phyloP scores from a whole-genome alignment of 2,113 vertebrate species.

The Chiloscyllium plagiosum region DNA sequence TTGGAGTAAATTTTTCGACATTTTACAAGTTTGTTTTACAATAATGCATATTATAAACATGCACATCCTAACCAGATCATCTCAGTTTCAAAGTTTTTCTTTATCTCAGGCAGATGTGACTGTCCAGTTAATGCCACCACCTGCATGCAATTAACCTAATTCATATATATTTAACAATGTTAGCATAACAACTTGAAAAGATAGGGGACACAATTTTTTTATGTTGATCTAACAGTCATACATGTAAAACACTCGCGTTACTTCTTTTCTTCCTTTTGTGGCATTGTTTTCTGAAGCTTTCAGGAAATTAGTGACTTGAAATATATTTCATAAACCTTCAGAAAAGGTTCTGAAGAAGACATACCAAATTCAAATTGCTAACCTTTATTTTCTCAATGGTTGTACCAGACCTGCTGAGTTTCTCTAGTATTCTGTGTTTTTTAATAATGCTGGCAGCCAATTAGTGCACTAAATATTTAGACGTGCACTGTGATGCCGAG shows the following conservation, averaged over 20 bases:
- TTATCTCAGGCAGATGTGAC: background rate
- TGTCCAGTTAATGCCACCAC: background rate
- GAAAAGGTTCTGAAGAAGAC: too few relatives aligned
- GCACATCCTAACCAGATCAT: background rate
- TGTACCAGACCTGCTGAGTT: too few relatives aligned
- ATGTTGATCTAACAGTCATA: background rate
- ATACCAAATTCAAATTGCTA: too few relatives aligned
- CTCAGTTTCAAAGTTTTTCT: background rate
- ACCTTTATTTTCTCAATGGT: too few relatives aligned
- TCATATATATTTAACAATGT: background rate
- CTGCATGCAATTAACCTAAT: background rate
- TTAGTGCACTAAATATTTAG: too few relatives aligned
- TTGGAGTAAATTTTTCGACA: too few relatives aligned
- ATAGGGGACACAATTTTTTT: background rate
- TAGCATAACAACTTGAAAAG: background rate
- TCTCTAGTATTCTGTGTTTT: too few relatives aligned
- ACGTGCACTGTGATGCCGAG: background rate
- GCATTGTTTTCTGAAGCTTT: background rate
- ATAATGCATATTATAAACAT: background rate
- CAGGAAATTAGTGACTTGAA: background rate
- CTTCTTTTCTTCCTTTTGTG: too few relatives aligned
- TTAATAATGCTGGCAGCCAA: too few relatives aligned
- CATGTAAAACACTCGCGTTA: background rate
- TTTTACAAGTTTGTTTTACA: background rate
- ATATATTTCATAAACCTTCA: background rate